A percentile compares a stretch with the other conserved stretches of the same genome.
phyloP scores from a whole-genome alignment of 2,888 invertebrate genomes.

The Acronicta psi region DNA sequence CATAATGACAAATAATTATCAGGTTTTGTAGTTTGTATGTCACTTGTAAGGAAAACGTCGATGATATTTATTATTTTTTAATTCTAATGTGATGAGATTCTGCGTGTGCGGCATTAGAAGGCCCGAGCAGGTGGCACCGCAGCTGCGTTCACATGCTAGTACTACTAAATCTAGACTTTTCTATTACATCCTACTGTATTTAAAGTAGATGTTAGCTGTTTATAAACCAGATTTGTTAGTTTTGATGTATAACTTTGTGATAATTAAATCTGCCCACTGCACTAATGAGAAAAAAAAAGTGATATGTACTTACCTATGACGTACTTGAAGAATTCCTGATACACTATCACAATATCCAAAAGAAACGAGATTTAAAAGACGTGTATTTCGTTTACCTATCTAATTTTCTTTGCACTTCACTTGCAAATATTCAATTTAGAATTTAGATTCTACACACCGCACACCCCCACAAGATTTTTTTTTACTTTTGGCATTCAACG shows the following conservation, averaged over 20 bases:
- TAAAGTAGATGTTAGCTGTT: slow-evolving; percentile 18
- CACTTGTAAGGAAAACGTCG: slow-evolving; percentile 29
- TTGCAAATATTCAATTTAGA: too few species aligned
- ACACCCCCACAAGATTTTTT: too few species aligned
- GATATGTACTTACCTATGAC: slow-evolving; percentile 15
- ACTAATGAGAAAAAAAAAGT: neutral
- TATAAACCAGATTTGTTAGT: slow-evolving; percentile 20
- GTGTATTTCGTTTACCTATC: too few species aligned
- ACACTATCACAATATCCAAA: too few species aligned
- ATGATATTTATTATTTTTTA: slow-evolving; percentile 39
- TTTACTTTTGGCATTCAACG: too few species aligned
- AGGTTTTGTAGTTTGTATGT: slow-evolving; percentile 24
- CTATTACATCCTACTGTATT: slow-evolving; percentile 58
- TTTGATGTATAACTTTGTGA: neutral
- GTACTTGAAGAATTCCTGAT: slow-evolving; percentile 14
- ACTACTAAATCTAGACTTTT: slow-evolving; percentile 75
- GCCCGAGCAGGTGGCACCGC: slow-evolving; percentile 72
- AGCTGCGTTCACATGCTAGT: slow-evolving; percentile 75
- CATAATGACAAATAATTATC: slow-evolving; percentile 15
- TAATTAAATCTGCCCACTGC: neutral
- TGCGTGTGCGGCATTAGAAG: slow-evolving; percentile 67
- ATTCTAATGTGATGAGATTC: slow-evolving; percentile 62
- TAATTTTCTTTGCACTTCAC: too few species aligned
- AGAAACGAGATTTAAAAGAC: too few species aligned
- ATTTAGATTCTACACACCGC: too few species aligned